phyloP scores from a whole-genome alignment of 2,888 invertebrate species.

The Pterostichus niger region DNA sequence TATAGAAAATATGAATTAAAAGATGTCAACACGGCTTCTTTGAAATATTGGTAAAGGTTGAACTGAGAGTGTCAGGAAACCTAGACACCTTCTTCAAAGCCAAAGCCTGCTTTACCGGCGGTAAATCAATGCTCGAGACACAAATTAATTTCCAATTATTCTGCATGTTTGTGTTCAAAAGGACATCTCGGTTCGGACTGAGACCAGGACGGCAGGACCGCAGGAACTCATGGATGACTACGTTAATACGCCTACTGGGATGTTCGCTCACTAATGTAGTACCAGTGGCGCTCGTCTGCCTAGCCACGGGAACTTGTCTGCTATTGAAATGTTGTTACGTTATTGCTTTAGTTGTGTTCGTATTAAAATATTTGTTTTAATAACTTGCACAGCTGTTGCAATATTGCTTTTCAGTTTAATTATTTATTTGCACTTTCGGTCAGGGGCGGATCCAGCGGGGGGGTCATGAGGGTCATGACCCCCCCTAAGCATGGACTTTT shows the following conservation, averaged over 20 bases:
- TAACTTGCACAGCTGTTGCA: too few relatives aligned
- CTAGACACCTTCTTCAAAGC: neutral
- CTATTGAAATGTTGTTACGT: neutral
- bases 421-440: too few relatives aligned
- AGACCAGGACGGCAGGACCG: constrained; percentile 5
- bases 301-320: neutral
- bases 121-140: constrained; percentile 26
- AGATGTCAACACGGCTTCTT: too few relatives aligned
- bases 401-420: too few relatives aligned
- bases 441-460: too few relatives aligned
- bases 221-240: constrained; percentile 22
- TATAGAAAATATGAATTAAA: too few relatives aligned
- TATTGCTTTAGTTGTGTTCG: too few relatives aligned
- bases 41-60: neutral
- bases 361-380: too few relatives aligned
- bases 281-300: neutral
- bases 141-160: constrained; percentile 46
- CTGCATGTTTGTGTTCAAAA: constrained; percentile 44
- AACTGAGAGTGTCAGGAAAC: neutral
- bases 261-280: neutral
- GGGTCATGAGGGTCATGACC: too few relatives aligned
- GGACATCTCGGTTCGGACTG: constrained; percentile 25
- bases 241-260: constrained; percentile 25
- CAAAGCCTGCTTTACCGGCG: neutral
- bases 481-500: too few relatives aligned